Base-by-base conservation (phyloP, 1,140 invertebrate species). In the Aricia agestis region DNA sequence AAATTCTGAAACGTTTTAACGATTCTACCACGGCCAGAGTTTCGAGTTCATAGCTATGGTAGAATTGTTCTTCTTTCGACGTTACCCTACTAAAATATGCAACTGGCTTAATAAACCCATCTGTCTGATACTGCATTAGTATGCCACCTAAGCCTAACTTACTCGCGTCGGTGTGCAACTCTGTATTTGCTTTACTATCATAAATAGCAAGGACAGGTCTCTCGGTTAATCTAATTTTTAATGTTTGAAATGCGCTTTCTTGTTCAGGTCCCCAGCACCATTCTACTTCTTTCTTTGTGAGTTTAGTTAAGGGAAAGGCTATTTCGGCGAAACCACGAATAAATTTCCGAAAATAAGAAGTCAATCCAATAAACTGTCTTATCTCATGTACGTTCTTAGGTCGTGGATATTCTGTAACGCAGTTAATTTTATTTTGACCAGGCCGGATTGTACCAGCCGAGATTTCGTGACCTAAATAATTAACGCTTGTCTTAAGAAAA, bases 11-110 rank as follows among this genome's bases (percentile, higher is more conserved):
- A 25, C 74, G 70, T 69, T 84, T 81, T 0, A 91, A 42, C 0
- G 81, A 74, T 7, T 67, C 65, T 13, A 90, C 66, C 1, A 90
- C 83, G 0, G 83, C 83, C 1, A 88, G 69, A 0, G 84, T 82
- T 61, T 87, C 86, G 1, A 90, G 69, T 70, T 92, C 88, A 71
- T 81, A 89, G 1, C 70, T 72, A 32, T 84, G 81, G 68, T 80
- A 88, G 18, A 76, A 76, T 18, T 71, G 71, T 69, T 90, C 85
- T 41, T 83, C 77, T 1, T 74, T 70, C 0, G 77, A 76, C 0
- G 84, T 89, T 19, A 80, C 70, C n/a, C 79, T 63, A 69, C 80
- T 89, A 73, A 73, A 87, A 69, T 84, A 90, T 6, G 77, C 79
- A 9, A 89, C 68, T 1, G 86, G 86, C 15, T 78, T 72, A 1